Evolutionary conservation across 2,113 vertebrate species (phyloP), one percentile per base, ranked within the genome.

Genomic region (Arizona elegans): DNA sequence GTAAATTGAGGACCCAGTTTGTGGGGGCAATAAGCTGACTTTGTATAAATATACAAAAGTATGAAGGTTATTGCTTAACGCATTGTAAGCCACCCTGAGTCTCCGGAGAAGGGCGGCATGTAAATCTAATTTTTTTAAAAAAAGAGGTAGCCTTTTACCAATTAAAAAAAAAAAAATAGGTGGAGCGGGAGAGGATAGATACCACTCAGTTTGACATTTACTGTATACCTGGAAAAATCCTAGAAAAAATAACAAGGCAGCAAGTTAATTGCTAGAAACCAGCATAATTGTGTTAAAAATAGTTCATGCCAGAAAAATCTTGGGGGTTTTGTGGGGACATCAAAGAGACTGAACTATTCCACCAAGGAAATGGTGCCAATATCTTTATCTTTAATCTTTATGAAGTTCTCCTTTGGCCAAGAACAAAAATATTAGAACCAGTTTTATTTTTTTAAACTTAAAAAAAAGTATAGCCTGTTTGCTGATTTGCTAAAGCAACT

Each of bases 401-500:
- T 70, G 94, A 95, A 94, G 94, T 91, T 95, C 17, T 65, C 6
- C 26, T 94, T 96, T 93, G 95, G 97, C 96, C 95, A 96, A 97
- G 93, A 93, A 94, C 90, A 65, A 96, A 95, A 91, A 96, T 95
- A 91, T 93, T 93, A 96, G 94, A 96, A 95, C 95, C 93, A 94
- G 94, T 93, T 95, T 54, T 86, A 95, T 59, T 26, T 26, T 94
- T 95, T 65, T 94, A 29, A 95, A 94, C 94, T 95, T 95, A 94
- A 62, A 62, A 70, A 38, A 96, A 97, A 95, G 94, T 93, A 96
- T 12, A 97, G 92, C 93, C 95, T 70, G 54, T 95, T 95, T 94
- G 94, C 97, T 96, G 95, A 96, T 54, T n/a, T 88, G 86, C 92
- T 96, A 96, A 89, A 97, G 96, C 95, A 97, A 95, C 95, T 93